phyloP scores from a whole-genome alignment of 2,797 vertebrate species.

The Oreortyx pictus region DNA sequence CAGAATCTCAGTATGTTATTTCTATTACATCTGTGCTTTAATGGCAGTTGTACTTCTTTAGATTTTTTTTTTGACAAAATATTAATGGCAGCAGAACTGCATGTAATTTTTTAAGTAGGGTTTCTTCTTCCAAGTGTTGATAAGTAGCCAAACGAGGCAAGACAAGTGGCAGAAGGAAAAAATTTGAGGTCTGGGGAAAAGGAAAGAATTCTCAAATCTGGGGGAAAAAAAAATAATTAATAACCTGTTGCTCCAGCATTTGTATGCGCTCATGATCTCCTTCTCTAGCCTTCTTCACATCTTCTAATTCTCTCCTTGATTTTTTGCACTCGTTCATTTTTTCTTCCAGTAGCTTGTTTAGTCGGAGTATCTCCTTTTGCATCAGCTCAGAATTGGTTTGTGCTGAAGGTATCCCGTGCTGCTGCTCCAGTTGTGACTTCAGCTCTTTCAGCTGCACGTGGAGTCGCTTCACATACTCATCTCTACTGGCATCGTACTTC shows the following conservation, averaged over 20 bases:
- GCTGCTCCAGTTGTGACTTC: conserved; percentile 48
- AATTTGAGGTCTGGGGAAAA: background rate
- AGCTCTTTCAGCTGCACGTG: conserved; percentile 85
- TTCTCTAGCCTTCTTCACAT: conserved; percentile 62
- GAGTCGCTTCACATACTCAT: conserved; percentile 88
- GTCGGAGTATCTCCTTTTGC: conserved; percentile 88
- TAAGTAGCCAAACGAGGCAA: background rate
- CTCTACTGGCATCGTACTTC: conserved; percentile 91
- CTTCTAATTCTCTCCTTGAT: conserved; percentile 77
- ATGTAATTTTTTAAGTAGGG: background rate
- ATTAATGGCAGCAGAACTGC: background rate
- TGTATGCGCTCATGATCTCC: conserved; percentile 83
- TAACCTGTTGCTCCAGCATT: conserved; percentile 94
- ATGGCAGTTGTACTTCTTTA: background rate
- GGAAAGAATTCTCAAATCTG: background rate
- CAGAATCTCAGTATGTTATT: background rate
- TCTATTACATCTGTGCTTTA: background rate
- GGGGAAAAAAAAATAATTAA: background rate
- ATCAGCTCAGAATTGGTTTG: conserved; percentile 74
- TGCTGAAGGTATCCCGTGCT: background rate
- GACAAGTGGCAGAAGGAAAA: background rate
- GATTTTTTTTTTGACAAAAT: background rate
- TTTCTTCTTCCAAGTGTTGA: background rate
- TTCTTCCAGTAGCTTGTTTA: conserved; percentile 89
- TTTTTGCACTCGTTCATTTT: conserved; percentile 81